These are phyloP conservation scores for Pseudococcus viburni DNA, from an alignment of 2,888 invertebrate genomes.

Conservation along the genomic window DNA sequence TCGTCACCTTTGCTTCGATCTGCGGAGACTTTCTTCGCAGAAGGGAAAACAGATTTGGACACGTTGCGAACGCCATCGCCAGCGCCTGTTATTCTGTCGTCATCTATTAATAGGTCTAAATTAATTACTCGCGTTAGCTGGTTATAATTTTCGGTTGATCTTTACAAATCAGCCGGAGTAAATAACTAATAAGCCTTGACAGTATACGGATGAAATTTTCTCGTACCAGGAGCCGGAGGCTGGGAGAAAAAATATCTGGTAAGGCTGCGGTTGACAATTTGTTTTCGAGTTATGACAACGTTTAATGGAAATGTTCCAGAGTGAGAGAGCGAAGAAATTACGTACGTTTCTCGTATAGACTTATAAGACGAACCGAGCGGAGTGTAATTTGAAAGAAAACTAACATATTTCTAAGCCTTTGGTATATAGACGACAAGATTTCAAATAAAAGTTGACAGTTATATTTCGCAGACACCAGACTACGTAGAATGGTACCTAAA, in stretches of 20 bases:
- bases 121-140: slow-evolving; percentile 30
- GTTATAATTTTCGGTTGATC: slow-evolving; percentile 41
- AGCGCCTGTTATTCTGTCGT: neutral
- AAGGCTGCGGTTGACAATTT: slow-evolving; percentile 47
- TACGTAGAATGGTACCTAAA: neutral
- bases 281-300: slow-evolving; percentile 56
- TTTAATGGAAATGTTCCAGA: slow-evolving; percentile 55
- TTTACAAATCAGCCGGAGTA: slow-evolving; percentile 31
- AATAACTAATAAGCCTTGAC: slow-evolving; percentile 31
- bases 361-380: neutral
- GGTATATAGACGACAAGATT: slow-evolving; percentile 8
- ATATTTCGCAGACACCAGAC: slow-evolving; percentile 40
- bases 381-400: slow-evolving; percentile 30
- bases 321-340: neutral
- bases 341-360: neutral
- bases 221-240: neutral
- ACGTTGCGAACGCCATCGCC: neutral
- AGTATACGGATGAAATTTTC: neutral
- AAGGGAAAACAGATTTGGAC: neutral
- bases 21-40: neutral
- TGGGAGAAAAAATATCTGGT: neutral
- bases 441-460: slow-evolving; percentile 52
- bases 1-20: neutral
- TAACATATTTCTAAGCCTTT: slow-evolving; percentile 23
- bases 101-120: slow-evolving; percentile 33